Evolutionary conservation across 2,888 invertebrate species (phyloP).

Genomic region (Isoperla grammatica): DNA sequence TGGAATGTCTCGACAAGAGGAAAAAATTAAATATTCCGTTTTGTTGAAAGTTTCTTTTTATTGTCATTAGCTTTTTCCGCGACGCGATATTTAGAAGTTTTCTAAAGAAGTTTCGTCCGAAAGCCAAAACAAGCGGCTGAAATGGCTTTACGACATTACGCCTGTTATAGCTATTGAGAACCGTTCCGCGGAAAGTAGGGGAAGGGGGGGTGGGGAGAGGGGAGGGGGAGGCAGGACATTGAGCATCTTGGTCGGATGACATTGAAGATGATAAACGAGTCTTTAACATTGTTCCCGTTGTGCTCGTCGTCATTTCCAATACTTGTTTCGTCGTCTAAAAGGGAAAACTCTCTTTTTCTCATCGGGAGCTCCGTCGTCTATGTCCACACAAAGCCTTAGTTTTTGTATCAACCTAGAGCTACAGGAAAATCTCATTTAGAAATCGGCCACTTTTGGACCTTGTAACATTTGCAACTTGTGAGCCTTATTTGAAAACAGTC

Average conservation of each 20-base stretch:
- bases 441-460: no score
- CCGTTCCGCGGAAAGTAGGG: no score
- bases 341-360: not conserved
- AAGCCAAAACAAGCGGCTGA: no score
- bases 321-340: constrained; percentile 19
- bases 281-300: constrained; percentile 19
- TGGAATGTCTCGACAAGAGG: no score
- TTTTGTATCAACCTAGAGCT: no score
- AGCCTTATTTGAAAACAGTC: no score
- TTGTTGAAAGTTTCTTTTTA: not conserved
- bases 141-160: not conserved
- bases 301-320: constrained; percentile 19
- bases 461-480: no score
- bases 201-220: not conserved
- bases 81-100: constrained; percentile 9
- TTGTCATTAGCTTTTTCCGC: constrained; percentile 13
- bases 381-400: no score
- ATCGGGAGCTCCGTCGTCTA: not conserved
- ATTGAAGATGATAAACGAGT: constrained; percentile 23
- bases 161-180: no score
- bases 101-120: constrained; percentile 9
- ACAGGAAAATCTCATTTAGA: no score
- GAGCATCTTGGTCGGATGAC: constrained; percentile 6
- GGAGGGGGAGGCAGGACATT: constrained; percentile 8
- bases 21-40: no score